Conservation (phyloP, 2,797 vertebrate species). For the Smutsia temminckii region DNA sequence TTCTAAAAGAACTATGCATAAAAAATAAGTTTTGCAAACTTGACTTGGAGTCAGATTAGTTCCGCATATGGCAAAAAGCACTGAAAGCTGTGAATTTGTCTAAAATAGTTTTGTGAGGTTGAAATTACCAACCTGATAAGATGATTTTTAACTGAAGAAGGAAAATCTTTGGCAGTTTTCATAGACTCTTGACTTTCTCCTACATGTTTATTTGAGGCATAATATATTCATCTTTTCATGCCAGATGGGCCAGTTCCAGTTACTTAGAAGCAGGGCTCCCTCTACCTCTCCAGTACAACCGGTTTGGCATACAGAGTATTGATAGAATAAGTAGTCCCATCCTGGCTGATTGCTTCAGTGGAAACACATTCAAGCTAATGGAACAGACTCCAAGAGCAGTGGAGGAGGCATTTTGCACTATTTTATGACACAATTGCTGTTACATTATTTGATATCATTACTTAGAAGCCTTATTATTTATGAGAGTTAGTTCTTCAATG, state of each 20-base stretch:
- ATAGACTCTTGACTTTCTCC: slow-evolving; percentile 59
- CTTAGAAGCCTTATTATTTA: slow-evolving; percentile 58
- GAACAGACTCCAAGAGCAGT: slow-evolving; percentile 46
- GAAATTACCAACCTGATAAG: slow-evolving; percentile 50
- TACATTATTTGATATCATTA: slow-evolving; percentile 57
- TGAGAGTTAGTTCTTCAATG: slow-evolving; percentile 51
- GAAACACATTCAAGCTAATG: slow-evolving; percentile 59
- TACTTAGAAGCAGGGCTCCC: slow-evolving; percentile 32
- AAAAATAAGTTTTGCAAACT: slow-evolving; percentile 54
- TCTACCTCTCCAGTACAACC: neutral
- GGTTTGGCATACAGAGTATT: neutral
- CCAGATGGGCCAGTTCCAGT: slow-evolving; percentile 51
- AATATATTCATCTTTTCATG: slow-evolving; percentile 48
- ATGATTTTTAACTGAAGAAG: slow-evolving; percentile 65
- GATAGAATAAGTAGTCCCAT: slow-evolving; percentile 4
- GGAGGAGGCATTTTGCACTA: slow-evolving; percentile 65
- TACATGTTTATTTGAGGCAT: slow-evolving; percentile 69
- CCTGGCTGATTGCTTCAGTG: slow-evolving; percentile 52
- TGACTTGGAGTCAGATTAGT: slow-evolving; percentile 61
- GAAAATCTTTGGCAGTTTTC: slow-evolving; percentile 66
- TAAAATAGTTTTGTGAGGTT: slow-evolving; percentile 65
- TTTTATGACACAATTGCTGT: slow-evolving; percentile 53
- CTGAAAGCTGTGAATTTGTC: slow-evolving; percentile 51
- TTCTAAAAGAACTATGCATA: slow-evolving; percentile 43
- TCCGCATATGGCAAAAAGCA: slow-evolving; percentile 39